A percentile compares a stretch with the other conserved stretches of the same genome.
These are phyloP conservation scores for Poeciliopsis retropinna DNA, from an alignment of 2,113 vertebrate genomes.

Conservation along the genomic window DNA sequence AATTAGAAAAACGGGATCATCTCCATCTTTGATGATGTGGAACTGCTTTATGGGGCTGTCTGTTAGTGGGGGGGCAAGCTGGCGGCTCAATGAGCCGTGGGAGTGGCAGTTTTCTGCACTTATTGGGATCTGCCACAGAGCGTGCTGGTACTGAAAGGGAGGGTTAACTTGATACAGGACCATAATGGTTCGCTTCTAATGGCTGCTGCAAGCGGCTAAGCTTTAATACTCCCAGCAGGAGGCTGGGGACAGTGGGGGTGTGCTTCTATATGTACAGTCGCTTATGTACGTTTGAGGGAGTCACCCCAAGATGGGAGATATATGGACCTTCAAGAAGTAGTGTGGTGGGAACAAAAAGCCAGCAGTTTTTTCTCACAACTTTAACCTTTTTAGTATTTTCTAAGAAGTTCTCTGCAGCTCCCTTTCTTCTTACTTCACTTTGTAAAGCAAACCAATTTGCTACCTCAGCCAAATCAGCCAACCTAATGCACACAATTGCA, in stretches of 20 bases:
- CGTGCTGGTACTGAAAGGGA: constrained; percentile 60
- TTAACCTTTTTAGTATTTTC: constrained; percentile 45
- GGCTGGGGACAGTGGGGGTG: constrained; percentile 27
- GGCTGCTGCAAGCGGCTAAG: constrained; percentile 59
- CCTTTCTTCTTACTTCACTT: constrained; percentile 37
- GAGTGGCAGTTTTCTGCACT: constrained; percentile 65
- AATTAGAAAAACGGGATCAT: constrained; percentile 78
- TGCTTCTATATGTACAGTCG: constrained; percentile 27
- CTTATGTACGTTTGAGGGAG: constrained; percentile 29
- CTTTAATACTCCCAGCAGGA: constrained; percentile 66
- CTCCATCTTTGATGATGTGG: constrained; percentile 75
- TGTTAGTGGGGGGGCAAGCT: constrained; percentile 60
- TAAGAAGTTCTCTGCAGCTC: constrained; percentile 19
- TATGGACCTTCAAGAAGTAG: constrained; percentile 25
- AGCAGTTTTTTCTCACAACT: constrained; percentile 14
- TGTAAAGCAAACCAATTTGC: constrained; percentile 44
- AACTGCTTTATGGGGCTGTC: constrained; percentile 75
- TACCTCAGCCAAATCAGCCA: constrained; percentile 51
- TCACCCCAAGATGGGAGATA: constrained; percentile 29
- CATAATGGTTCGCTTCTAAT: constrained; percentile 72
- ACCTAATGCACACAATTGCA: constrained; percentile 59
- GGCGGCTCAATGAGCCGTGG: constrained; percentile 75
- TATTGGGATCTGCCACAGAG: constrained; percentile 61
- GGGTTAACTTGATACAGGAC: constrained; percentile 55
- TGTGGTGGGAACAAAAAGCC: constrained; percentile 16